These are phyloP conservation scores for Chinchilla lanigera DNA, from an alignment of 2,113 vertebrate genomes.

Conservation along the genomic window DNA sequence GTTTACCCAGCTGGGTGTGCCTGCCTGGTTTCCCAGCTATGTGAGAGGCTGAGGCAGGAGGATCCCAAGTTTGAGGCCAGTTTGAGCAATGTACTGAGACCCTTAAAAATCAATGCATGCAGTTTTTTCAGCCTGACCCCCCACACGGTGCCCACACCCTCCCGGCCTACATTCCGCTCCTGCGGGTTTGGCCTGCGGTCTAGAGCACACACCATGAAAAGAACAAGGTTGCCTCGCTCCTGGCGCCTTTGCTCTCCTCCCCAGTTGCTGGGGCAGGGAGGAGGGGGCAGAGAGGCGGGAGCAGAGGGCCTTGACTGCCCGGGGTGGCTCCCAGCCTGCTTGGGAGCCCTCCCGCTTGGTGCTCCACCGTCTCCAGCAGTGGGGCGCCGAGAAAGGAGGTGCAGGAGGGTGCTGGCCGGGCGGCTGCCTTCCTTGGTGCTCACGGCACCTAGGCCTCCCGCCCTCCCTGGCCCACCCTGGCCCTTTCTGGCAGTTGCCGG, in stretches of 20 bases:
- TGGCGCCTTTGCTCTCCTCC: background rate
- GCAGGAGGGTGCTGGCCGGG: background rate
- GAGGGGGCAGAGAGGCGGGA: background rate
- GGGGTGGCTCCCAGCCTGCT: background rate
- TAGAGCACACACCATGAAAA: background rate
- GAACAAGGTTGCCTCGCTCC: background rate
- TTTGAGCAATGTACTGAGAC: background rate
- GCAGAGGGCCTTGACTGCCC: background rate
- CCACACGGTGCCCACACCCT: background rate
- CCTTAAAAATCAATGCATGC: background rate
- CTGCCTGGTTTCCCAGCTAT: background rate
- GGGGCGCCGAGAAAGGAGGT: background rate
- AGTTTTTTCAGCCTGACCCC: background rate
- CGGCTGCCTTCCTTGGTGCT: background rate
- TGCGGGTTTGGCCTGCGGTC: background rate
- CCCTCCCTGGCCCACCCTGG: background rate
- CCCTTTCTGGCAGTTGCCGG: background rate
- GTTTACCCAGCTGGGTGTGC: background rate
- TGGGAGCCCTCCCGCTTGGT: background rate
- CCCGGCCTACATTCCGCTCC: background rate
- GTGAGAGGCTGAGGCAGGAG: background rate
- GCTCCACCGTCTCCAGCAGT: background rate
- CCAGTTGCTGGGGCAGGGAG: background rate
- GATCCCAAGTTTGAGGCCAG: background rate
- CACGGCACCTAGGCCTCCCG: background rate